Base-by-base conservation (phyloP, 2,888 invertebrate genomes). In the Tetrapedia diversipes region DNA sequence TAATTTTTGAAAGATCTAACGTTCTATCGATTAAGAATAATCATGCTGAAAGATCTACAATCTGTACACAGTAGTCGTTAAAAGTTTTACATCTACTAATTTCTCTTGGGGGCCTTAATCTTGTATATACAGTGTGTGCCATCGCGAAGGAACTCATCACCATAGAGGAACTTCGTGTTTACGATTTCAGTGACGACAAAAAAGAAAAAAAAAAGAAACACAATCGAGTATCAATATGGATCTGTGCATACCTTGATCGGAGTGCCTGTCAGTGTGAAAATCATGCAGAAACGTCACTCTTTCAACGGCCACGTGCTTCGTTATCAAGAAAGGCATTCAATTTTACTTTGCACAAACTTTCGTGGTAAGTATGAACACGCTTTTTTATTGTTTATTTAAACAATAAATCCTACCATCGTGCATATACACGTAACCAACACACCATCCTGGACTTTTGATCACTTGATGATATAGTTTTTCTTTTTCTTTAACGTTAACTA, bases 211-310 rank as follows among this genome's bases (percentile, higher is more conserved):
- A n/a, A n/a, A n/a, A n/a, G n/a, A n/a, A n/a, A n/a, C n/a, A n/a
- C n/a, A n/a, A n/a, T n/a, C n/a, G n/a, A n/a, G n/a, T n/a, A n/a
- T n/a, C n/a, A n/a, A n/a, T n/a, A n/a, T n/a, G n/a, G n/a, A n/a
- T n/a, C n/a, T n/a, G n/a, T n/a, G n/a, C n/a, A n/a, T n/a, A n/a
- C n/a, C n/a, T n/a, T n/a, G n/a, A n/a, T n/a, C n/a, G n/a, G n/a
- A 64, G 27, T 29, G 37, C 8, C 29, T 37, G 39, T 22, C 10
- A n/a, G 53, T 37, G 53, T 69, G 7, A 16, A 53, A 47, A 27
- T 19, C 24, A 66, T 66, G 37, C 39, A 34, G 37, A 11, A 56
- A 56, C 1, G 1, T 56, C 11, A 16, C 39, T 19, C 24, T 45
- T 14, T 47, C 41, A 29, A 47, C 16, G 37, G 41, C 10, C 24